phyloP scores from a whole-genome alignment of 2,113 vertebrate genomes.

The Scomber scombrus region DNA sequence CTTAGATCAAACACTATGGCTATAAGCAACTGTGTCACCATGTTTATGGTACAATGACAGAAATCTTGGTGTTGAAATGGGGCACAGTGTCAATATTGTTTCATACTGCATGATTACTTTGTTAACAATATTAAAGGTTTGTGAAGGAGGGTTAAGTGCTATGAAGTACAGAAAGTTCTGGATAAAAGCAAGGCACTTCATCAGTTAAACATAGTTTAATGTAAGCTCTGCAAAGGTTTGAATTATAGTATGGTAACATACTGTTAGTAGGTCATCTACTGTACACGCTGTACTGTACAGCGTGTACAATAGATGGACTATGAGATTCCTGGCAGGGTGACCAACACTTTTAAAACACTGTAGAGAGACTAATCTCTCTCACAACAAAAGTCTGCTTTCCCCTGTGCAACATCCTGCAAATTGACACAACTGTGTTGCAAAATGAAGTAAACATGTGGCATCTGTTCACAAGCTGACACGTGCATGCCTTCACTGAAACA shows the following conservation, averaged over 20 bases:
- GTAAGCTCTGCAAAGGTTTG: not conserved
- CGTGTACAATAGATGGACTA: not conserved
- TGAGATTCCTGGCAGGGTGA: not conserved
- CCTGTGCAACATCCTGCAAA: constrained; percentile 11
- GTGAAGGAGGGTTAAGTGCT: not conserved
- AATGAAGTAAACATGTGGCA: constrained; percentile 18
- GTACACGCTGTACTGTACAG: not conserved
- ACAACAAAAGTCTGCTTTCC: constrained; percentile 6
- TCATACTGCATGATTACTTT: constrained; percentile 29
- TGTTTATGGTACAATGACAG: not conserved
- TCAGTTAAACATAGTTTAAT: not conserved
- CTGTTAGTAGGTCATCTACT: not conserved
- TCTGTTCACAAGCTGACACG: constrained; percentile 16
- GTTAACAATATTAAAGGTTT: constrained; percentile 2
- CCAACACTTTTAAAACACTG: not conserved
- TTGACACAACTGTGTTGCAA: constrained; percentile 23
- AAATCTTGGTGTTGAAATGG: not conserved
- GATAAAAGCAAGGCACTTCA: not conserved
- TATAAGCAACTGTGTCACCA: constrained; percentile 7
- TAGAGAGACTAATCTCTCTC: not conserved
- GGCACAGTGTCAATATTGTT: constrained; percentile 23
- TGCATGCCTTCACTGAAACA: not conserved
- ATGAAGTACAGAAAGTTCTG: constrained; percentile 4
- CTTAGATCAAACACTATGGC: not conserved
- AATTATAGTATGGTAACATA: constrained; percentile 2